Conservation (phyloP, 2,113 vertebrate species). For the Benthochromis sp. region DNA sequence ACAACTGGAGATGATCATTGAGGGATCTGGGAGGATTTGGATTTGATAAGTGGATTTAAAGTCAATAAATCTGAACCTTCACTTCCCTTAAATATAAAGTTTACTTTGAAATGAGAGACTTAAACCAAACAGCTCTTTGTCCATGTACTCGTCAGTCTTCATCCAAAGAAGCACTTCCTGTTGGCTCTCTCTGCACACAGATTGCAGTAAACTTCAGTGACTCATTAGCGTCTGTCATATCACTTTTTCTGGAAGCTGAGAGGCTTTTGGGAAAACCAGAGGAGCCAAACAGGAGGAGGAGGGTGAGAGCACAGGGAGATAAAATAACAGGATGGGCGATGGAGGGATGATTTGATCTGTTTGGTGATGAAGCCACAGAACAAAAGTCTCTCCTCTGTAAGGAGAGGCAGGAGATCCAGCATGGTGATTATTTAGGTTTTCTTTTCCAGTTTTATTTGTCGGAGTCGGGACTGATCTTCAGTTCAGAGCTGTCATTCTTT, state of each 20-base stretch:
- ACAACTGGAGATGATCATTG: neutral
- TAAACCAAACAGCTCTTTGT: neutral
- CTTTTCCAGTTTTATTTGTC: neutral
- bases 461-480: neutral
- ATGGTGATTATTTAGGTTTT: neutral
- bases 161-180: neutral
- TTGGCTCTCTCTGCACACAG: neutral
- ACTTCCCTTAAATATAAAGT: neutral
- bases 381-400: neutral
- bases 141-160: neutral
- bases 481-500: neutral
- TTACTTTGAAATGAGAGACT: neutral
- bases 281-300: neutral
- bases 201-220: neutral
- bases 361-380: neutral
- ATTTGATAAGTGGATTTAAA: neutral
- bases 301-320: neutral
- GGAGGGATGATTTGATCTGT: neutral
- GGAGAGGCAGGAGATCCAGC: neutral
- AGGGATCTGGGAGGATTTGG: neutral
- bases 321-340: neutral
- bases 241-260: constrained; percentile 4
- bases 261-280: neutral
- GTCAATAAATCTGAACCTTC: neutral
- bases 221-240: neutral